Conservation (phyloP, 2,797 vertebrate genomes). For the Pseudopleuronectes americanus region DNA sequence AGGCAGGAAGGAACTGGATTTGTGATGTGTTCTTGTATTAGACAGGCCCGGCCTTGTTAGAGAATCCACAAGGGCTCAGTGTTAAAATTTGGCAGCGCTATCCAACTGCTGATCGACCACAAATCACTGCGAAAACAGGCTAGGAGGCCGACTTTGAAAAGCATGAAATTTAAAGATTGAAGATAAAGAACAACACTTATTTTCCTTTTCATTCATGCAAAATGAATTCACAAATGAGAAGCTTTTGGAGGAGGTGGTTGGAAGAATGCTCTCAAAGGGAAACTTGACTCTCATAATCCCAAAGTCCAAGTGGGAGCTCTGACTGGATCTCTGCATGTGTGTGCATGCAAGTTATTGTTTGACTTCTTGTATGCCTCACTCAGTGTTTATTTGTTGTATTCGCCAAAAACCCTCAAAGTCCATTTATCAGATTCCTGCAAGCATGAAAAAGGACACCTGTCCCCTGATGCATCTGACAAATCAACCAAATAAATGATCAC, state of each 20-base stretch:
- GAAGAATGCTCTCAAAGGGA: constrained; percentile 50
- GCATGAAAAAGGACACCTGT: constrained; percentile 18
- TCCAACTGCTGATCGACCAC: constrained; percentile 58
- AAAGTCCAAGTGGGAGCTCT: constrained; percentile 51
- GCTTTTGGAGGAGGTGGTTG: constrained; percentile 22
- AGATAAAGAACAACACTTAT: constrained; percentile 40
- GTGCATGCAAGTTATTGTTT: constrained; percentile 45
- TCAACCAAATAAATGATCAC: no score
- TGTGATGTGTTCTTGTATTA: constrained; percentile 64
- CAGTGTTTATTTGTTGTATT: constrained; percentile 26
- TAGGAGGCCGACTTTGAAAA: constrained; percentile 42
- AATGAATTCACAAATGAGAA: constrained; percentile 45
- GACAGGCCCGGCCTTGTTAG: constrained; percentile 74
- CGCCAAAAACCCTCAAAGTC: constrained; percentile 17
- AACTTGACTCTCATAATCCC: constrained; percentile 65
- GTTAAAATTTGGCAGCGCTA: constrained; percentile 67
- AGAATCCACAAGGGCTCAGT: constrained; percentile 69
- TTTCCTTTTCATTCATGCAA: constrained; percentile 39
- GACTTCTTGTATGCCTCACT: constrained; percentile 37
- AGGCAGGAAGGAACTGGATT: constrained; percentile 61
- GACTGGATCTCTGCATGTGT: constrained; percentile 25
- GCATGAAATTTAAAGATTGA: constrained; percentile 53
- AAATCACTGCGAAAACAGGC: constrained; percentile 52
- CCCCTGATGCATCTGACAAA: not conserved
- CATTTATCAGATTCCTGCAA: constrained; percentile 4